These are phyloP conservation scores for Strix aluco DNA, from an alignment of 2,113 vertebrate species.

Conservation along the genomic window DNA sequence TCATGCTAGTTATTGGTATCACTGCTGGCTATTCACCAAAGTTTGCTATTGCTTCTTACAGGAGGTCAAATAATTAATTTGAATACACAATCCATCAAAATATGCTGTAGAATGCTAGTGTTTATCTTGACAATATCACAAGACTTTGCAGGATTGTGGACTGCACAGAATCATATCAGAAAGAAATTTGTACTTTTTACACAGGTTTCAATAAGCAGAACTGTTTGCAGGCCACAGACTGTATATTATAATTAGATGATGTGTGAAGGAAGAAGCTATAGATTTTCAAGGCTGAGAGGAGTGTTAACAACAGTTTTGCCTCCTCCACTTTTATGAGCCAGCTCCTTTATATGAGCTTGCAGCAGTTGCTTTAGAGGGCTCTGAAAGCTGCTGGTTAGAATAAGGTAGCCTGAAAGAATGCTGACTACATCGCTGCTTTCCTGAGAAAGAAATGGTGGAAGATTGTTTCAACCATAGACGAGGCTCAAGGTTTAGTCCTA, in stretches of 20 bases:
- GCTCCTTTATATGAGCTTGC: constrained; percentile 85
- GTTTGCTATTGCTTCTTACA: background rate
- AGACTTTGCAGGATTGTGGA: background rate
- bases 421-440: constrained; percentile 88
- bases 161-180: background rate
- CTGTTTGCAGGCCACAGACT: background rate
- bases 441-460: constrained; percentile 85
- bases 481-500: background rate
- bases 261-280: background rate
- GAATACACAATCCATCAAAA: background rate
- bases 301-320: background rate
- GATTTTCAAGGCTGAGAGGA: background rate
- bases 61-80: background rate
- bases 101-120: background rate
- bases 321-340: constrained; percentile 58
- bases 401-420: constrained; percentile 88
- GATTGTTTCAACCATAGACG: constrained; percentile 76
- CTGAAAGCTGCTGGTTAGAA: constrained; percentile 88
- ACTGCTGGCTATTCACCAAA: background rate
- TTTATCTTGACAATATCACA: background rate
- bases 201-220: background rate
- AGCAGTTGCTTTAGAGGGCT: constrained; percentile 83
- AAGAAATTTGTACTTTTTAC: background rate
- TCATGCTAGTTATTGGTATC: background rate
- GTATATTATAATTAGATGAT: background rate